Percentiles rank a stretch among this genome's conserved stretches.
phyloP scores from a whole-genome alignment of 2,888 invertebrate species.

The Campoplex nolae region DNA sequence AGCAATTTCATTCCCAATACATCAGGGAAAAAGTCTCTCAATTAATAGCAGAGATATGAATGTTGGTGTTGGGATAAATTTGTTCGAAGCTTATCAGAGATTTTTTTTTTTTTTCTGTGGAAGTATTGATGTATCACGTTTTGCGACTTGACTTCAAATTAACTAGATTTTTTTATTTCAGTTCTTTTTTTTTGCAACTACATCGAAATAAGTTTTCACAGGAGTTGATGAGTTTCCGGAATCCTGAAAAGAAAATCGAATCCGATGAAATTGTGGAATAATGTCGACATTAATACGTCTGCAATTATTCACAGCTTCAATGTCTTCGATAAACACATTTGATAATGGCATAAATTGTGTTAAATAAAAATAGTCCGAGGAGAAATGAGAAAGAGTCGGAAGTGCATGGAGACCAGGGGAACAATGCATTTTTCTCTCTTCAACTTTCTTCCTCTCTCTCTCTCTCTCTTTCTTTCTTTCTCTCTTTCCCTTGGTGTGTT shows the following conservation, averaged over 20 bases:
- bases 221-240: no score
- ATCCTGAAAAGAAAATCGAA: no score
- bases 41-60: slow-evolving; percentile 30
- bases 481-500: neutral
- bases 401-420: neutral
- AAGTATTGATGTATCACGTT: neutral
- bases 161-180: neutral
- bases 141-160: neutral
- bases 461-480: no score
- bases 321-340: no score
- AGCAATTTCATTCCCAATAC: slow-evolving; percentile 22
- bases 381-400: slow-evolving; percentile 13
- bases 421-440: neutral
- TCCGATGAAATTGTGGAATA: no score
- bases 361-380: neutral
- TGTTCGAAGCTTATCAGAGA: neutral
- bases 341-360: no score
- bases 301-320: no score
- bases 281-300: no score
- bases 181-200: neutral
- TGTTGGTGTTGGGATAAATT: slow-evolving; percentile 20
- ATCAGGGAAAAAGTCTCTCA: neutral
- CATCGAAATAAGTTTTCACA: neutral
- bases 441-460: no score
- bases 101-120: neutral